Conservation (phyloP, 35 echinoderm and acorn worm species). For the Nesometra sesokonis region DNA sequence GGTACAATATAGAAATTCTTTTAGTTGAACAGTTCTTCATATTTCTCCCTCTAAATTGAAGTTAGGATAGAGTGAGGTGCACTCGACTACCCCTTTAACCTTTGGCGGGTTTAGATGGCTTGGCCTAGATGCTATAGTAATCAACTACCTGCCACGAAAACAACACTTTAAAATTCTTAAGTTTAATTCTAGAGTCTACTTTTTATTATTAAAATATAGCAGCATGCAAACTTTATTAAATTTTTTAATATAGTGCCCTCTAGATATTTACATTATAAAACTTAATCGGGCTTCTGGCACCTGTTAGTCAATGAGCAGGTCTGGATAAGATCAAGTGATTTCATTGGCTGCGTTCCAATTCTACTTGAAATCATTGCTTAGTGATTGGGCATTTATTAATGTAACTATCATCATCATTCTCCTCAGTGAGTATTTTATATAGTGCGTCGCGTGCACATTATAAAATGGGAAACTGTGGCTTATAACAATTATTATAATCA, state of each 20-base stretch:
- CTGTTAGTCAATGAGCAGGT: background rate
- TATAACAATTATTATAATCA: background rate
- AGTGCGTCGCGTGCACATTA: background rate
- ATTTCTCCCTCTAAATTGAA: too few species aligned
- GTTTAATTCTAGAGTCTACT: too few species aligned
- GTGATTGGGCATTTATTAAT: background rate
- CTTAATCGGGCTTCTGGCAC: background rate
- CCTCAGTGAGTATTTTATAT: too few species aligned
- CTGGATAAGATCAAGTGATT: background rate
- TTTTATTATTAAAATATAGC: too few species aligned
- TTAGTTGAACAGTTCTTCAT: too few species aligned
- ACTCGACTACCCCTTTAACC: too few species aligned
- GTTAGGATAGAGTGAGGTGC: too few species aligned
- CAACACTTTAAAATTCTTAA: too few species aligned
- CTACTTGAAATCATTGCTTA: background rate
- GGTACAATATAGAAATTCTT: too few species aligned
- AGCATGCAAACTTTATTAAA: background rate
- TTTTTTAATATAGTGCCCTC: background rate
- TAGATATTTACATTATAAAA: background rate
- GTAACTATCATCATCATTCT: background rate
- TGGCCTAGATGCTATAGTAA: too few species aligned
- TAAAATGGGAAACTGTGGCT: background rate
- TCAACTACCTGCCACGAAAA: too few species aligned
- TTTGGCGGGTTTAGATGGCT: too few species aligned
- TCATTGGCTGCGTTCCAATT: background rate